Evolutionary conservation across 1,140 invertebrate species (phyloP).

Genomic region (Manduca sexta): DNA sequence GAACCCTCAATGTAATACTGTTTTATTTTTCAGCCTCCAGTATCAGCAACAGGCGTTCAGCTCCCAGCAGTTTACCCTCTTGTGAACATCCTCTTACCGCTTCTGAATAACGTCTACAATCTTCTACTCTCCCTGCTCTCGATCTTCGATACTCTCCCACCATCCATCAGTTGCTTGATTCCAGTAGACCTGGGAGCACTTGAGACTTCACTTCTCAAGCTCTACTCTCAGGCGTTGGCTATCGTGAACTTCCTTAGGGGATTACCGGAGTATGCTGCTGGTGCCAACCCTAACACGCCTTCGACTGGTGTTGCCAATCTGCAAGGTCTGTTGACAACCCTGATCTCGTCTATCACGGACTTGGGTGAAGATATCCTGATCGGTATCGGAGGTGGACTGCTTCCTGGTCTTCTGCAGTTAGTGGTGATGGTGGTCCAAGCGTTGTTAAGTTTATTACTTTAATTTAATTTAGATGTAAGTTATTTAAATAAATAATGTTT

Average conservation of each 20-base stretch:
- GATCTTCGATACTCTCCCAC: constrained; percentile 57
- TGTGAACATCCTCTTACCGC: constrained; percentile 59
- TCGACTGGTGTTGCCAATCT: constrained; percentile 32
- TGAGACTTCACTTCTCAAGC: constrained; percentile 55
- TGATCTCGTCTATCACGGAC: constrained; percentile 42
- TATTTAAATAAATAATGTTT: constrained; percentile 2
- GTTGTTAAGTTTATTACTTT: constrained; percentile 35
- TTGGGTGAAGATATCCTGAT: constrained; percentile 47
- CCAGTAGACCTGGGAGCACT: constrained; percentile 56
- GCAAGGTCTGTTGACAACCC: constrained; percentile 41
- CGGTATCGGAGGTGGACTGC: constrained; percentile 47
- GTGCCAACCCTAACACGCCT: constrained; percentile 49
- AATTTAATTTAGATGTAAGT: constrained; percentile 3
- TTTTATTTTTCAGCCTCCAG: constrained; percentile 38
- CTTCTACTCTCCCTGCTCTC: constrained; percentile 56
- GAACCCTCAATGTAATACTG: too few species aligned
- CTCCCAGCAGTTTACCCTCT: constrained; percentile 58
- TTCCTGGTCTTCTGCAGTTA: constrained; percentile 51
- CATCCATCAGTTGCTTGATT: constrained; percentile 46
- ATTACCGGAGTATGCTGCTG: constrained; percentile 52
- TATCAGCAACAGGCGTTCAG: constrained; percentile 42
- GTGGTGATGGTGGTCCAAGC: constrained; percentile 46
- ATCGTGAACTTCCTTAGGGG: constrained; percentile 60
- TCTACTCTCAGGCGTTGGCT: constrained; percentile 62
- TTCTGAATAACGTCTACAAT: constrained; percentile 64